Evolutionary conservation across 1,140 invertebrate genomes (phyloP).

Genomic region (Drosophila tropicalis): DNA sequence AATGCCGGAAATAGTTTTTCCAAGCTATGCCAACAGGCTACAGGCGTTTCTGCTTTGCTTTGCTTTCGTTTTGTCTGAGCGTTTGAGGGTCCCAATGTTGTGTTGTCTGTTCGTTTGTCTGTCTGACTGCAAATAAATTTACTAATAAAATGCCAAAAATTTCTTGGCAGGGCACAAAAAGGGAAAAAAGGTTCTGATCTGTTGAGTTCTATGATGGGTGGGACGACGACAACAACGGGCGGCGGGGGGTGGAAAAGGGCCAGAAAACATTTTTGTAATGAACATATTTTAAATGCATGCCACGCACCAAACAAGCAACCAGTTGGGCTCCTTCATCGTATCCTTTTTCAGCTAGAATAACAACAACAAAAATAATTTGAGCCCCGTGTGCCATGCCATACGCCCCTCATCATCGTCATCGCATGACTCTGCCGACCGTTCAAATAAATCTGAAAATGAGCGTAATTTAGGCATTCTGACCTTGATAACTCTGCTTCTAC

Average conservation of each 20-base stretch:
- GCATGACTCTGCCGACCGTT: conserved; percentile 22
- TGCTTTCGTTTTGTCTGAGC: neutral
- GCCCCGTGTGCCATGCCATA: conserved; percentile 13
- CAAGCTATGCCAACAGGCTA: conserved; percentile 29
- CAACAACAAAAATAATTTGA: conserved; percentile 29
- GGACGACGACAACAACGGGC: neutral
- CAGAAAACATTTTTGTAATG: conserved; percentile 60
- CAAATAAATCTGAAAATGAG: conserved; percentile 69
- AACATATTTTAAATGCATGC: conserved; percentile 73
- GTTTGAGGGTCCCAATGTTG: no score
- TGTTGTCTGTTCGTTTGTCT: conserved; percentile 3
- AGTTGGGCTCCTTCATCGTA: conserved; percentile 8
- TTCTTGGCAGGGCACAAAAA: conserved; percentile 8
- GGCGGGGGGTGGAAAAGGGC: conserved; percentile 36
- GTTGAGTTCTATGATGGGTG: conserved; percentile 4
- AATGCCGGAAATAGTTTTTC: conserved; percentile 70
- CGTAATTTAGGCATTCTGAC: conserved; percentile 61
- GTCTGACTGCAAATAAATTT: conserved; percentile 59
- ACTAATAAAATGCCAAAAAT: conserved; percentile 70
- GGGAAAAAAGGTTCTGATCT: conserved; percentile 8
- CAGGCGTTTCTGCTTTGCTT: neutral
- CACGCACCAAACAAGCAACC: conserved; percentile 50
- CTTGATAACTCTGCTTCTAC: conserved; percentile 52
- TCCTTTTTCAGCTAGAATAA: conserved; percentile 1
- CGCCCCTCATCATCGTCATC: no score